Conservation (phyloP, 2,888 invertebrate species). For the Drosophila rellima region DNA sequence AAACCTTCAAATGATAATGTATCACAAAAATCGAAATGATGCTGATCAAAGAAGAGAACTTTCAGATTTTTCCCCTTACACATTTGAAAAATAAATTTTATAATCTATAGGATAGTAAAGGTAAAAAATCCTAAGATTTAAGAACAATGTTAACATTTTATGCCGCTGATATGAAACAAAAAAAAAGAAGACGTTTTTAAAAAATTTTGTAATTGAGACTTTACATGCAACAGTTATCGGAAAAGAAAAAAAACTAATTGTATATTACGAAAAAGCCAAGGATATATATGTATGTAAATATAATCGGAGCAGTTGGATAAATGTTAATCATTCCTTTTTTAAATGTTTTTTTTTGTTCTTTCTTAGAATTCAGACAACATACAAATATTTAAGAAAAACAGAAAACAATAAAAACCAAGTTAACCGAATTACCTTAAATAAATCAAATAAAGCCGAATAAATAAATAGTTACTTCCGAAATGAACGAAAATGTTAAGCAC, state of each 20-base stretch:
- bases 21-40: not conserved
- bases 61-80: not conserved
- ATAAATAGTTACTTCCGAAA: slow-evolving; percentile 32
- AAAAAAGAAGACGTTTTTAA: slow-evolving; percentile 25
- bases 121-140: slow-evolving; percentile 79
- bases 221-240: slow-evolving; percentile 49
- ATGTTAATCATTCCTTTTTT: slow-evolving; percentile 9
- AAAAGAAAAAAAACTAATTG: slow-evolving; percentile 20
- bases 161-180: slow-evolving; percentile 33
- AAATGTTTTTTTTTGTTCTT: slow-evolving; percentile 31
- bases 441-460: slow-evolving; percentile 1
- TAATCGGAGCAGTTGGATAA: slow-evolving; percentile 5
- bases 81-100: slow-evolving; percentile 8
- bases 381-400: slow-evolving; percentile 23
- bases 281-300: slow-evolving; percentile 11
- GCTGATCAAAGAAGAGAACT: not conserved
- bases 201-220: slow-evolving; percentile 54
- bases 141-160: slow-evolving; percentile 81
- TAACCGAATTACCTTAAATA: slow-evolving; percentile 29
- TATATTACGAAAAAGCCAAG: slow-evolving; percentile 17
- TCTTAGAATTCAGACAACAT: slow-evolving; percentile 19
- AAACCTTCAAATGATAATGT: slow-evolving; percentile 1
- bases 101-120: slow-evolving; percentile 36
- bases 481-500: slow-evolving; percentile 24
- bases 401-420: slow-evolving; percentile 20